Base-by-base conservation (phyloP, 2,888 invertebrate species). In the Morpho deidamia region DNA sequence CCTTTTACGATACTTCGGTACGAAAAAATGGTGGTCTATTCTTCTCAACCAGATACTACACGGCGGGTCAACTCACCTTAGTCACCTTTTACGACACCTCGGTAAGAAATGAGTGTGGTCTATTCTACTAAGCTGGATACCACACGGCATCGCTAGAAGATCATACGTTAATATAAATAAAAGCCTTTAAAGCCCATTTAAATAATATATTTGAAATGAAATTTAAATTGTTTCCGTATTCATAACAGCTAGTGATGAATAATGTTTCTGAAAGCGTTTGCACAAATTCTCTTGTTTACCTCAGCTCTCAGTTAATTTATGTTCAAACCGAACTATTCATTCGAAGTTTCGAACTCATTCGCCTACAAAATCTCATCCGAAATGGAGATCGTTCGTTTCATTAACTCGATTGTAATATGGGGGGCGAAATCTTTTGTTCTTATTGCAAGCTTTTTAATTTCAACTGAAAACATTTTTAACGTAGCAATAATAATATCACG, bases 341-440 rank as follows among this genome's bases (percentile, higher is more conserved):
- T 49, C 35, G 11, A 34, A 42, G 35, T 43, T 55, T 11, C 12
- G 10, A 52, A 55, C 52, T 52, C 43, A 50, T 51, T 43, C 33
- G 41, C 43, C 41, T 37, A 50, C 50, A 49, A 34, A 52, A 52
- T 52, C 44, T 34, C 48, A 48, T 42, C 47, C 43, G 39, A 44
- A 56, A 52, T 48, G 40, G 55, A 51, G 51, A 35, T 45, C 46
- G 45, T 55, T 55, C 44, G 56, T 56, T 56, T 51, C 46, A 52
- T 52, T 56, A 49, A 49, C 49, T 49, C 49, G 49, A 49, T 49
- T 42, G 49, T 42, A 49, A 42, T 49, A 49, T 11, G 23, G 35
- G 35, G 42, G 14, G 8, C 41, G 41, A 41, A 12, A 34, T 49
- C 42, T 42, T 42, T 49, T 49, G 37, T 49, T 41, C 49, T 42